A percentile compares a stretch with the other conserved stretches of the same genome.
Conservation (phyloP, 2,797 vertebrate species). For the Sebastes matsubarae region DNA sequence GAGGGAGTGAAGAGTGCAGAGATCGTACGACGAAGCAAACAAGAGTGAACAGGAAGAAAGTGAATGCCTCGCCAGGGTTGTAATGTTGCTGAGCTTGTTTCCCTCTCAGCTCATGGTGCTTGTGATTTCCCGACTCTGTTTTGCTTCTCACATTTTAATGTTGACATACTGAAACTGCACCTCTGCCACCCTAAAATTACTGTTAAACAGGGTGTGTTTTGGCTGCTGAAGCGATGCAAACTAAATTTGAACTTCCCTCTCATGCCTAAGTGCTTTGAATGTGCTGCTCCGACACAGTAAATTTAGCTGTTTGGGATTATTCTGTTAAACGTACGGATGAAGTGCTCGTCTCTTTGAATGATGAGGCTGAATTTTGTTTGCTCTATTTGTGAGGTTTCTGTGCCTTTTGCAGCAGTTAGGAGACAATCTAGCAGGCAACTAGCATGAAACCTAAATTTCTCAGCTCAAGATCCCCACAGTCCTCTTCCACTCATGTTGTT, state of each 20-base stretch:
- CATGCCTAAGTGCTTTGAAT: not conserved
- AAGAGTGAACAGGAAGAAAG: conserved; percentile 35
- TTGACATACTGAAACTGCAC: conserved; percentile 15
- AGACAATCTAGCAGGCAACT: not conserved
- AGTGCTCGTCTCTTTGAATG: not conserved
- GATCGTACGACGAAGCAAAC: conserved; percentile 26
- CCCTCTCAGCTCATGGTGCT: conserved; percentile 23
- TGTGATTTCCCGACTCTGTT: conserved; percentile 44
- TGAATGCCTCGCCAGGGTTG: conserved; percentile 8
- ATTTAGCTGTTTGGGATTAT: conserved; percentile 13
- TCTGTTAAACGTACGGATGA: not conserved
- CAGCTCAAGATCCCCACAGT: not conserved
- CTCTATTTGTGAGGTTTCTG: not conserved
- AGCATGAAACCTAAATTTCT: not conserved
- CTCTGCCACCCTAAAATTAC: conserved; percentile 34
- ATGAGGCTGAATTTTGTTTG: not conserved
- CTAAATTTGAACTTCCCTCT: conserved; percentile 35
- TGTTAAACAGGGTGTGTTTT: conserved; percentile 34
- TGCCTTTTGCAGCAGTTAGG: not conserved
- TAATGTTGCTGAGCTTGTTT: conserved; percentile 30
- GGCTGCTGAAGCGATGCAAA: conserved; percentile 39
- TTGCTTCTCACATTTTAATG: conserved; percentile 50
- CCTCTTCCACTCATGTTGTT: not conserved
- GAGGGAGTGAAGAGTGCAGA: not conserved
- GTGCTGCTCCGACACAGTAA: not conserved